Evolutionary conservation across 2,113 vertebrate genomes (phyloP).

Genomic region (Diadophis punctatus): DNA sequence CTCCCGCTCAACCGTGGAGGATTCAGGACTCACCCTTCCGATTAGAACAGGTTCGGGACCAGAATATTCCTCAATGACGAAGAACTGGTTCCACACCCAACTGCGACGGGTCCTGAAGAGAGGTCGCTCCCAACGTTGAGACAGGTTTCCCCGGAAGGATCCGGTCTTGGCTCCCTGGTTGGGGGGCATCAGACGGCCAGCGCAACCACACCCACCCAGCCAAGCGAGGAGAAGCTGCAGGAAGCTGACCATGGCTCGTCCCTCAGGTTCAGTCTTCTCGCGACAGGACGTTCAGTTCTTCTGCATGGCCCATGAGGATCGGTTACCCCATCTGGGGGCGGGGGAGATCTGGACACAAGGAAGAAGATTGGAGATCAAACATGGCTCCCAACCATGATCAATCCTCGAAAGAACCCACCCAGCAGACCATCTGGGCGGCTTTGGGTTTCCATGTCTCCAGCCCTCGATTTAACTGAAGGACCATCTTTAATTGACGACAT

Average conservation of each 20-base stretch:
- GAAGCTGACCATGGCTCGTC: constrained; percentile 49
- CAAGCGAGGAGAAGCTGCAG: constrained; percentile 59
- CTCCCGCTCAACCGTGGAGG: background rate
- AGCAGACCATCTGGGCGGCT: background rate
- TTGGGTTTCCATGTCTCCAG: background rate
- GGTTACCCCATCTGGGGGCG: constrained; percentile 55
- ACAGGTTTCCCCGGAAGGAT: constrained; percentile 11
- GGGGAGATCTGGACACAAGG: constrained; percentile 31
- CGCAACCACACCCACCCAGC: constrained; percentile 62
- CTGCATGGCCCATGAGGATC: constrained; percentile 1
- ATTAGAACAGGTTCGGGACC: constrained; percentile 91
- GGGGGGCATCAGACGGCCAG: constrained; percentile 52
- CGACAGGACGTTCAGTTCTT: constrained; percentile 31
- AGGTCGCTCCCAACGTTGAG: constrained; percentile 51
- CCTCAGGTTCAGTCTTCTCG: background rate
- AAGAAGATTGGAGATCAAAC: background rate
- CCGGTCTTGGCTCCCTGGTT: constrained; percentile 35
- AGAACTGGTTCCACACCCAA: constrained; percentile 97
- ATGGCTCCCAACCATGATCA: background rate
- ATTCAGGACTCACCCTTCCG: constrained; percentile 81
- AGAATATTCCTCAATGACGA: constrained; percentile 89
- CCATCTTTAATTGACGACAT: background rate
- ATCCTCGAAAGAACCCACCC: background rate
- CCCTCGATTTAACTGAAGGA: background rate
- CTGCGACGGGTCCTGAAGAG: constrained; percentile 83